Percentiles rank a stretch among this genome's conserved stretches.
Conservation (phyloP, 2,888 invertebrate species). For the Cephalotes varians region DNA sequence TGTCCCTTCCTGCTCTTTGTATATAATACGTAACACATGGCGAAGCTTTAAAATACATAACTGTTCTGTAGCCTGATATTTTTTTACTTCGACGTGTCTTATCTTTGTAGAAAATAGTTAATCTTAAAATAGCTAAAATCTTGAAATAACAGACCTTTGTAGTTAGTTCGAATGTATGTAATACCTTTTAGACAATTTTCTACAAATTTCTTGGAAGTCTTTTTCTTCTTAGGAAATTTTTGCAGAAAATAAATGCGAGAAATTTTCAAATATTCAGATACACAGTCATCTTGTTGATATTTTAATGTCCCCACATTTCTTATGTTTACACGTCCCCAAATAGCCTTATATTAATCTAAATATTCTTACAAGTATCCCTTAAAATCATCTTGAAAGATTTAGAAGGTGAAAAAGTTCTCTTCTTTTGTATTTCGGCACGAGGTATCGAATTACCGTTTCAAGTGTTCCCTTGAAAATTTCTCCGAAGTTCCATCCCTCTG, state of each 20-base stretch:
- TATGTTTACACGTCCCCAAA: not conserved
- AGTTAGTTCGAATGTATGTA: not conserved
- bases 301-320: not conserved
- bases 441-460: not conserved
- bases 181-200: not conserved
- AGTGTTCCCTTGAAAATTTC: not conserved
- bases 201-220: not conserved
- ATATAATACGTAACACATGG: not conserved
- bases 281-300: not conserved
- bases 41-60: not conserved
- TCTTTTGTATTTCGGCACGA: not conserved
- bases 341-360: not conserved
- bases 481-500: not conserved
- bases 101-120: not conserved
- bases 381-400: too few species aligned
- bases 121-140: not conserved
- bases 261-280: too few species aligned
- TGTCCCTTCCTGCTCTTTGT: not conserved
- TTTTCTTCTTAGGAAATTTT: slow-evolving; percentile 17
- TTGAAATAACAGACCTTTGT: not conserved
- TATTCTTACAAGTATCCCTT: not conserved
- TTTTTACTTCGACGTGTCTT: not conserved
- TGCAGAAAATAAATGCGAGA: not conserved
- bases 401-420: not conserved
- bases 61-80: not conserved